Evolutionary conservation across 2,113 vertebrate species (phyloP), one percentile per base, ranked within the genome.

Genomic region (Oophaga pumilio): DNA sequence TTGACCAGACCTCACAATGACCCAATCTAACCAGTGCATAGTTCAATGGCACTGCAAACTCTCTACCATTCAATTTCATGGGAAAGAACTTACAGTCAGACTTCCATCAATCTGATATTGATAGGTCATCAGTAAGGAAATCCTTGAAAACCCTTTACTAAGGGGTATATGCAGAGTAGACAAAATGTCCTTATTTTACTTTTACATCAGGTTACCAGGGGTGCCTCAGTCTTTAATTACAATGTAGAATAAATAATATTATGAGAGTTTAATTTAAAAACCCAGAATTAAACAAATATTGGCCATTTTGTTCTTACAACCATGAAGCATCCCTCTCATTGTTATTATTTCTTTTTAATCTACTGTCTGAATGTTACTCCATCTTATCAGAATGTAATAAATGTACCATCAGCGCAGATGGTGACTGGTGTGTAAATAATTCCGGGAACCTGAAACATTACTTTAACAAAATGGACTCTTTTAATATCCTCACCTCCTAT

Each of bases 401-500:
- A 86, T 92, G 92, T 89, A 89, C 93, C 92, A 92, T 92, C 93
- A 92, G 91, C 95, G 84, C 26, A 92, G 92, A 91, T 90, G 57
- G 89, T 93, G 92, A 91, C 93, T 91, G 93, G 89, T 91, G 90
- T 92, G 93, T 94, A 93, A 91, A 95, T 91, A 91, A 94, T 94
- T 96, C 91, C 92, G 91, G 92, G 89, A 94, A 92, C 93, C 93
- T 95, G 93, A 94, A 94, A 93, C 94, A 94, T 95, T 96, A 94
- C 93, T 94, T 94, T 93, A 91, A 95, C 94, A 91, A 95, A 95
- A 91, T 94, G 89, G 82, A 91, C 94, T 90, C 93, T 94, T 96
- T 96, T 96, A 96, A 96, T 96, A 96, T 96, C 92, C 94, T 93
- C 94, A 94, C 93, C 94, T 94, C 94, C 94, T 95, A 94, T 92